Conservation (phyloP, 2,888 invertebrate species). For the Perizoma affinitatum region DNA sequence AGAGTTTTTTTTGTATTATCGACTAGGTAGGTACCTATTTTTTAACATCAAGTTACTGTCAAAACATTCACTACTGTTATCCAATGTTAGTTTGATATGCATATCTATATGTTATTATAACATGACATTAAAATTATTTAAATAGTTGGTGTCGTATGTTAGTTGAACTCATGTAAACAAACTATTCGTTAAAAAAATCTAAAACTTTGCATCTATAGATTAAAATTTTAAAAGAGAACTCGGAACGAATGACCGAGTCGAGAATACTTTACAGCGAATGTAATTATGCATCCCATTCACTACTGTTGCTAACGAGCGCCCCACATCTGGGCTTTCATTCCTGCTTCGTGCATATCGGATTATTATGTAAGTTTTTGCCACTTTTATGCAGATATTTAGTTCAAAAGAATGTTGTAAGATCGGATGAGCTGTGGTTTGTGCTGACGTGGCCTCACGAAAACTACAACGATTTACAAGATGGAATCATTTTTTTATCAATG, state of each 20-base stretch:
- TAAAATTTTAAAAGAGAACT: slow-evolving; percentile 12
- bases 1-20: slow-evolving; percentile 14
- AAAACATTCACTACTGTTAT: too few relatives aligned
- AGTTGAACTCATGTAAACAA: too few relatives aligned
- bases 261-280: slow-evolving; percentile 55
- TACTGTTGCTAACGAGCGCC: slow-evolving; percentile 31
- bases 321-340: slow-evolving; percentile 26
- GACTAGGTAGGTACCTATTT: slow-evolving; percentile 6
- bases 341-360: slow-evolving; percentile 10
- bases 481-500: too few relatives aligned
- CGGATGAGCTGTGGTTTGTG: too few relatives aligned
- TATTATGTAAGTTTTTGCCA: slow-evolving; percentile 13
- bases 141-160: too few relatives aligned
- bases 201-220: slow-evolving; percentile 5
- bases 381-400: background rate
- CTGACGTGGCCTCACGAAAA: too few relatives aligned
- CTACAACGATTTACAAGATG: too few relatives aligned
- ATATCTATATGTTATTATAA: too few relatives aligned
- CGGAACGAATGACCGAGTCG: slow-evolving; percentile 48
- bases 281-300: slow-evolving; percentile 65
- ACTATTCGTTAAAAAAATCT: background rate
- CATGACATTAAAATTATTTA: too few relatives aligned
- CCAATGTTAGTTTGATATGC: too few relatives aligned
- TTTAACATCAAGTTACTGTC: background rate
- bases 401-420: too few relatives aligned